Evolutionary conservation across 2,797 vertebrate genomes (phyloP), one percentile per base, ranked within the genome.

Genomic region (Syngnathus acus): DNA sequence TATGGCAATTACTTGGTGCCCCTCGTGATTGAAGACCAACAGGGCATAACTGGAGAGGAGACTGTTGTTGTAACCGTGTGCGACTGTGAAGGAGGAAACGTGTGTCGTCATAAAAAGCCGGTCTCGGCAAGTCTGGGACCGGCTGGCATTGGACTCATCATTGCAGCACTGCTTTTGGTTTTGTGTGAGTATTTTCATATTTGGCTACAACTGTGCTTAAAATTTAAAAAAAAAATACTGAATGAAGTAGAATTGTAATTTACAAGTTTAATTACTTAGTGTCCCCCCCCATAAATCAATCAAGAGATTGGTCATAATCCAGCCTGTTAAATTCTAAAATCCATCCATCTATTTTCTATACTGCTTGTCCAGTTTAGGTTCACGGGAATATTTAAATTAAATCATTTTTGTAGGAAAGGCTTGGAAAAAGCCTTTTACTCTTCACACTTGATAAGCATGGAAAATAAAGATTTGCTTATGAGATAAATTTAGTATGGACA

Each of bases 1-100:
- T 85, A 68, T 4, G 92, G 89, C 2, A 89, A 84, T 66, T 93
- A 94, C 75, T 74, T 72, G 0, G 80, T 96, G 65, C 91, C 90
- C 0, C 21, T 96, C 58, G 8, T 67, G 42, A 89, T 94, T 57
- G 65, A 76, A 57, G 95, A 95, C 71, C 87, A 84, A 6, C 93
- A 94, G 81, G 89, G 88, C 11, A 0, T 69, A 13, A 26, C 4
- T 1, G 71, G 37, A 14, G 53, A 45, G 16, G 81, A 91, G 13
- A 81, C 57, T 2, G 58, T 93, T 16, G 6, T 67, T 0, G 70
- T 95, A 55, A 69, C 62, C 2, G 48, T 95, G 67, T 96, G 94
- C 58, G 76, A 83, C 66, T 96, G 93, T 62, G 75, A 51, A 0
- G 4, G 66, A 0, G 67, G 68, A 0, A 1, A 59, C 0, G 54